These are phyloP conservation scores for Falco novaeseelandiae DNA, from an alignment of 2,797 vertebrate genomes.

Conservation along the genomic window DNA sequence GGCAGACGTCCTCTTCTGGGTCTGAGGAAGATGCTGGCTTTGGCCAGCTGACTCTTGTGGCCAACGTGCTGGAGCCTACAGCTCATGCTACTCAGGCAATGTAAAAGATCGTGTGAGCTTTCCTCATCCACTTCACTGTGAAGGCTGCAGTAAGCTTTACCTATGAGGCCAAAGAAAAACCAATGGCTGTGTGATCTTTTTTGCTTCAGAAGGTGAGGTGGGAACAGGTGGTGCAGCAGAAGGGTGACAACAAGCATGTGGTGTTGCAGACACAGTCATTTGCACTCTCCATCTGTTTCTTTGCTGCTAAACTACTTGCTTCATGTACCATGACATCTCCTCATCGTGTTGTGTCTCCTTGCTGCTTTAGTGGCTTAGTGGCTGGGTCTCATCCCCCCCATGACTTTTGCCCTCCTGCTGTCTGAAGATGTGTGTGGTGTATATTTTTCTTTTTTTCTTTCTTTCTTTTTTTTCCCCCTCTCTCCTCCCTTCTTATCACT, in stretches of 20 bases:
- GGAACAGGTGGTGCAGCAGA: neutral
- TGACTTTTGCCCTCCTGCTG: neutral
- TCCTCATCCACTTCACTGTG: neutral
- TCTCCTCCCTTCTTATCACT: neutral
- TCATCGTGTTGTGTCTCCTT: neutral
- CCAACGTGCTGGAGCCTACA: neutral
- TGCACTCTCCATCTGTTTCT: neutral
- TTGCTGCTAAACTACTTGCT: neutral
- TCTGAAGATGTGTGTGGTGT: neutral
- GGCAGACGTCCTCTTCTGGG: neutral
- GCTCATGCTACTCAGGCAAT: neutral
- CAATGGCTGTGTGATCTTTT: neutral
- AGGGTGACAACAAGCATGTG: neutral
- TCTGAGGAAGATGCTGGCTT: neutral
- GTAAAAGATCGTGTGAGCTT: neutral
- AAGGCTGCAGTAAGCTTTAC: neutral
- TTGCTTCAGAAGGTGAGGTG: neutral
- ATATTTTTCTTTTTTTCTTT: neutral
- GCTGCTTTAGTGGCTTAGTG: neutral
- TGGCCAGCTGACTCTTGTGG: neutral
- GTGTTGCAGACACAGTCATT: neutral
- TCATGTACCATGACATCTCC: neutral
- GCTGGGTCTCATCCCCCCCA: neutral
- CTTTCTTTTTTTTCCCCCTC: neutral
- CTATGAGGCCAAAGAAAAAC: accelerated